Percentiles rank a stretch among this genome's conserved stretches.
These are phyloP conservation scores for Amyelois transitella DNA, from an alignment of 1,140 invertebrate species.

Conservation along the genomic window DNA sequence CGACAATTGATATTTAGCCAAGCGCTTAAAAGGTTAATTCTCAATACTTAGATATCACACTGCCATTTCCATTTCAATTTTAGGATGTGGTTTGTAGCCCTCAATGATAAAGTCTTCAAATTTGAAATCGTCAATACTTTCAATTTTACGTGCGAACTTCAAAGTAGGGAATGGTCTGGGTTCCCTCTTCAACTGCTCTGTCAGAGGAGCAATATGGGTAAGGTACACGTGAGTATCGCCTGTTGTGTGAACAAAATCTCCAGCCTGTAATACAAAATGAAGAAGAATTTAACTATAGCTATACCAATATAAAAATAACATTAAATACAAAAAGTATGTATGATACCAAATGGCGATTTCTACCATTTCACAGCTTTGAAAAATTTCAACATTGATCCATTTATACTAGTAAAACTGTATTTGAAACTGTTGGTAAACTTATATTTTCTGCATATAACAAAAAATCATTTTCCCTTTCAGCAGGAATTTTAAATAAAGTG, in stretches of 20 bases:
- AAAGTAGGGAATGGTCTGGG: conserved; percentile 91
- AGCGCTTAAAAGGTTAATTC: no score
- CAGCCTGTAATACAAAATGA: conserved; percentile 79
- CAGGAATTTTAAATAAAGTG: no score
- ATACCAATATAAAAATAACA: no score
- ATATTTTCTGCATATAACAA: no score
- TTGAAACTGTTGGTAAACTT: no score
- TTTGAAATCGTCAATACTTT: conserved; percentile 92
- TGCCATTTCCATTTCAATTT: conserved; percentile 97
- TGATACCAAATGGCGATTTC: no score
- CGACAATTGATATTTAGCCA: no score
- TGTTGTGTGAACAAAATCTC: conserved; percentile 96
- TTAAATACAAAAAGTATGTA: conserved; percentile 1
- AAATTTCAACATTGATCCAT: no score
- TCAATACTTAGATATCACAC: conserved; percentile 77
- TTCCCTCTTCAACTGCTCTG: conserved; percentile 86
- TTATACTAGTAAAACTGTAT: no score
- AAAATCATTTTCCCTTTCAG: no score
- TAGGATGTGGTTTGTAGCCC: conserved; percentile 92
- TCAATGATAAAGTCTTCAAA: conserved; percentile 92
- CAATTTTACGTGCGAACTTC: conserved; percentile 62
- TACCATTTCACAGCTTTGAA: no score
- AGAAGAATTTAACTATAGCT: neutral
- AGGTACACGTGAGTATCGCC: conserved; percentile 98
- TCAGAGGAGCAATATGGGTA: conserved; percentile 92